Evolutionary conservation across 2,888 invertebrate genomes (phyloP), one percentile per base, ranked within the genome.

Genomic region (Hoplodrina blanda): DNA sequence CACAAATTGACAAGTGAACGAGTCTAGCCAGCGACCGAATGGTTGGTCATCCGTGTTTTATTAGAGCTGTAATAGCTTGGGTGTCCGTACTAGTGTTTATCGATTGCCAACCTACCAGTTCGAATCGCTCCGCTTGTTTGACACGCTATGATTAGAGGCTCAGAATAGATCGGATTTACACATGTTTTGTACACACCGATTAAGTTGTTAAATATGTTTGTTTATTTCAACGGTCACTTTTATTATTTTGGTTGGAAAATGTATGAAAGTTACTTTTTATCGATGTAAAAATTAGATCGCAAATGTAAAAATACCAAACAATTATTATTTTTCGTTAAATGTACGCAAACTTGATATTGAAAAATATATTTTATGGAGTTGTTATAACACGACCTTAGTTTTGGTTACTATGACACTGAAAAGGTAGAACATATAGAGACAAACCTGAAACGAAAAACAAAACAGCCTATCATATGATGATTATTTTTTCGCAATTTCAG

Each of bases 41-140:
- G 69, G 79, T 65, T 63, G 70, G 68, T 78, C 76, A 76, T 66
- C 37, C 62, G 59, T 69, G 70, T 81, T 79, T 73, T 81, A 81
- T 81, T 81, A 69, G 66, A 62, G 55, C 49, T 37, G 71, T 71
- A 68, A 67, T 72, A 78, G 69, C 69, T 63, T 53, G 53, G 69
- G 33, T 59, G 69, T 65, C 61, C 41, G 52, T 44, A 66, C 65
- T 67, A 56, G 63, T 66, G 68, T 63, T 56, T 76, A 81, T 81
- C 62, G 80, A 81, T 78, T 81, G 64, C 46, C 53, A 54, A 62
- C 59, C 61, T 30, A 50, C 62, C 57, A 66, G 66, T 76, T 57
- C 30, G 50, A 70, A 80, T 66, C 46, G 49, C 80, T 61, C 75
- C 33, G 33, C 53, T 63, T 70, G 63, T 69, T 76, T 63, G 63